Base-by-base conservation (phyloP, 2,888 invertebrate species). In the Melipona beecheii region DNA sequence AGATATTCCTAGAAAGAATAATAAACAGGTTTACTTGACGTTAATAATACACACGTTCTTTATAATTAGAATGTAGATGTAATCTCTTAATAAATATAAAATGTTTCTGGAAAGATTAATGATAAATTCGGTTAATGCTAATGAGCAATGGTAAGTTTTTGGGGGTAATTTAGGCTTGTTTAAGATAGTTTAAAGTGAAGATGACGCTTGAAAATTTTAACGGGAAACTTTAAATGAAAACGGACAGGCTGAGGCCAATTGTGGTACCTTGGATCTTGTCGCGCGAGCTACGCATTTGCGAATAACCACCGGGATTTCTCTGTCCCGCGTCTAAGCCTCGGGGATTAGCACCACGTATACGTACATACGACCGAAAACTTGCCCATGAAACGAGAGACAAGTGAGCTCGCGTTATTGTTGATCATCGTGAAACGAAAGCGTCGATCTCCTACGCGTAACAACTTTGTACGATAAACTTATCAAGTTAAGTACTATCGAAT, bases 221-320 rank as follows among this genome's bases (percentile, higher is more conserved):
- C 24, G 75, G 75, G 54, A 70, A 74, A 65, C 17, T 74, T 52
- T 68, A 71, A 79, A 75, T 82, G 81, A 81, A 88, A 81, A 81
- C 52, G 74, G 86, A 86, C 66, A 84, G 70, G 73, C 64, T 86
- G 88, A 81, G 90, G 84, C 84, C 85, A 69, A 50, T n/a, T 31
- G 52, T 52, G 75, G 85, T 74, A 74, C 83, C 83, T 77, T 75
- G 86, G 86, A 89, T 90, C 78, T 83, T 84, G 75, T 81, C 66
- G 84, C 83, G 78, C 87, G 81, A 89, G 84, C 86, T 84, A 86
- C 87, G 90, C 85, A 91, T 90, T 87, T 86, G 85, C 87, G 90
- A 92, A 90, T 90, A 87, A 90, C 90, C 91, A 83, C 75, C 83
- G 90, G 92, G 93, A 93, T 92, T 93, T 90, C 84, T 86, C 79